Evolutionary conservation across 2,888 invertebrate genomes (phyloP).

Genomic region (Tyria jacobaeae): DNA sequence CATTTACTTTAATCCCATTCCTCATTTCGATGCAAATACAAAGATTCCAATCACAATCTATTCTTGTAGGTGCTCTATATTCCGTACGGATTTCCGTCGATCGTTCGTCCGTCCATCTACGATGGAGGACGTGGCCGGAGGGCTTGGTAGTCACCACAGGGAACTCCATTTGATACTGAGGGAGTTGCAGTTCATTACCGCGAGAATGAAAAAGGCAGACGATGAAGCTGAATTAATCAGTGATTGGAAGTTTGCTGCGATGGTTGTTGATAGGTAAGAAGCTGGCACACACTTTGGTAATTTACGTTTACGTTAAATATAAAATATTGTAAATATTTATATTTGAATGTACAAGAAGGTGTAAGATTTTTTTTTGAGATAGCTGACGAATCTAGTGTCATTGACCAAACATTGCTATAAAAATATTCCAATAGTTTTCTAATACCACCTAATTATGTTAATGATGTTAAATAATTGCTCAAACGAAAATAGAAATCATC

Average conservation of each 20-base stretch:
- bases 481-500: too few species aligned
- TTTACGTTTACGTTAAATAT: not conserved
- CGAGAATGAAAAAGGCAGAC: slow-evolving; percentile 97
- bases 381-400: too few species aligned
- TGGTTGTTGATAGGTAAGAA: slow-evolving; percentile 96
- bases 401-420: too few species aligned
- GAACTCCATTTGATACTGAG: slow-evolving; percentile 96
- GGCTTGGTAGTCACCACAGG: slow-evolving; percentile 90
- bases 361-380: not conserved
- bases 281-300: not conserved
- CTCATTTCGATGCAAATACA: slow-evolving; percentile 32
- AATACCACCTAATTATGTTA: too few species aligned
- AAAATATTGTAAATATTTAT: not conserved
- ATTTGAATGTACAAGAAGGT: not conserved
- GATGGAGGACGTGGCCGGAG: slow-evolving; percentile 89
- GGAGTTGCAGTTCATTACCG: slow-evolving; percentile 97
- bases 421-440: too few species aligned
- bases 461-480: too few species aligned
- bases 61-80: slow-evolving; percentile 79
- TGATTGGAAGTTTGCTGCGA: slow-evolving; percentile 99
- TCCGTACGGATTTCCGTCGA: slow-evolving; percentile 83
- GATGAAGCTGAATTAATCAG: slow-evolving; percentile 97
- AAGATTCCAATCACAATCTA: slow-evolving; percentile 39
- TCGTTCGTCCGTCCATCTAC: slow-evolving; percentile 92
- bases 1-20: slow-evolving; percentile 16